Base-by-base conservation (phyloP, 2,797 vertebrate genomes). In the Pipistrellus kuhlii region DNA sequence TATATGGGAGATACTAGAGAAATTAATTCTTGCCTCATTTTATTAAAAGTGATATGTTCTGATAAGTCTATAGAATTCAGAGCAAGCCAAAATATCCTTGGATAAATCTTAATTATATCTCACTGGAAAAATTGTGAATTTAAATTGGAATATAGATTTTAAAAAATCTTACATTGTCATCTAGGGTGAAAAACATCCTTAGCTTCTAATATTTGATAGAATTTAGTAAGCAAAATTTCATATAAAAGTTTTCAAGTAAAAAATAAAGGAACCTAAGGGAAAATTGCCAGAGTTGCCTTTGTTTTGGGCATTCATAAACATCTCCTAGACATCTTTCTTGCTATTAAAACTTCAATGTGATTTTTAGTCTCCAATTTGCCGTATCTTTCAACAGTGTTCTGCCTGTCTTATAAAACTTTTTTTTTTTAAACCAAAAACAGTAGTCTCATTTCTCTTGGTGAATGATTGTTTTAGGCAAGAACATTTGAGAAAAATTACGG, bases 101-200 rank as follows among this genome's bases (percentile, higher is more conserved):
- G 4, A 76, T 68, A 90, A 85, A 48, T 32, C 30, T 90, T 76
- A 73, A 78, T 46, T 35, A 64, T 78, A 73, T 3, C 2, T 89
- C 55, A 44, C 23, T 57, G 88, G 75, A 77, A 95, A 69, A 80
- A 64, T 51, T n/a, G 2, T 75, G 38, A 51, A 71, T 93, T 92
- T 88, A 80, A 78, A 75, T 78, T 69, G 25, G 35, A 89, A 82
- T 51, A 13, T 18, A 69, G 35, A 41, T 87, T 35, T 2, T 4
- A 32, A 71, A 71, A 89, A 59, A 53, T 86, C 20, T 83, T 38
- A 55, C n/a, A 32, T 41, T 80, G 18, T 64, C 6, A 44, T 64
- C 21, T 84, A 83, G 64, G 78, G 88, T 38, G 21, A 91, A 41
- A 13, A 69, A 55, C 18, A 83, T 35, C 68, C 27, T 80, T 73